Evolutionary conservation across 2,888 invertebrate species (phyloP).

Genomic region (Beris chalybata): DNA sequence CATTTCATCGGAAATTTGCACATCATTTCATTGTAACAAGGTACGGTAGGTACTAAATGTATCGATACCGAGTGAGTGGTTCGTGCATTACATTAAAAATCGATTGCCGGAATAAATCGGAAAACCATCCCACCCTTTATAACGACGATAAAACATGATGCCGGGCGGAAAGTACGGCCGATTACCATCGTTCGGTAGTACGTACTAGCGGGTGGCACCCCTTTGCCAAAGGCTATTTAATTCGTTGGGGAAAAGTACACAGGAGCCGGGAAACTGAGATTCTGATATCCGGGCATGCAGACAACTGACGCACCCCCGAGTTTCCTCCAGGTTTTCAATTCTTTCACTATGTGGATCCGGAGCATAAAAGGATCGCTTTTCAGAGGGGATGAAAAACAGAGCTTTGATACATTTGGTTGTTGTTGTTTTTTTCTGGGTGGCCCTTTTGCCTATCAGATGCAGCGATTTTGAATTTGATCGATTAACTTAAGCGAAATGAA

Average conservation of each 20-base stretch:
- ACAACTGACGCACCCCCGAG: too few relatives aligned
- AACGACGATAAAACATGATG: not conserved
- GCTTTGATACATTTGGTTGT: too few relatives aligned
- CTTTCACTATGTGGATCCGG: too few relatives aligned
- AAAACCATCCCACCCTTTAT: not conserved
- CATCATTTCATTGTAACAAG: constrained; percentile 4
- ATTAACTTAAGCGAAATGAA: too few relatives aligned
- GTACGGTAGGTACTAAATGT: not conserved
- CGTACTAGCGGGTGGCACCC: too few relatives aligned
- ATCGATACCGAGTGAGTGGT: not conserved
- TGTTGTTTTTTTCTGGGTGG: not conserved
- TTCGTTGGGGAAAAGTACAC: constrained; percentile 19
- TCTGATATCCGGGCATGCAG: not conserved
- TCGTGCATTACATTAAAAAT: constrained; percentile 10
- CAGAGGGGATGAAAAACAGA: too few relatives aligned
- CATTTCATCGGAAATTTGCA: constrained; percentile 21
- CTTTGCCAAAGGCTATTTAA: constrained; percentile 7
- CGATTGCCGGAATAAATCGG: constrained; percentile 17
- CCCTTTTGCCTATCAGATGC: not conserved
- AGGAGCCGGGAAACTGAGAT: constrained; percentile 13
- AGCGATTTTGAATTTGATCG: not conserved
- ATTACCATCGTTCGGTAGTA: too few relatives aligned
- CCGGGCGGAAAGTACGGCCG: not conserved
- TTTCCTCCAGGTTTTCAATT: too few relatives aligned
- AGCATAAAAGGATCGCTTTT: too few relatives aligned